These are phyloP conservation scores for Trichechus manatus DNA, from an alignment of 2,113 vertebrate species.

Conservation along the genomic window DNA sequence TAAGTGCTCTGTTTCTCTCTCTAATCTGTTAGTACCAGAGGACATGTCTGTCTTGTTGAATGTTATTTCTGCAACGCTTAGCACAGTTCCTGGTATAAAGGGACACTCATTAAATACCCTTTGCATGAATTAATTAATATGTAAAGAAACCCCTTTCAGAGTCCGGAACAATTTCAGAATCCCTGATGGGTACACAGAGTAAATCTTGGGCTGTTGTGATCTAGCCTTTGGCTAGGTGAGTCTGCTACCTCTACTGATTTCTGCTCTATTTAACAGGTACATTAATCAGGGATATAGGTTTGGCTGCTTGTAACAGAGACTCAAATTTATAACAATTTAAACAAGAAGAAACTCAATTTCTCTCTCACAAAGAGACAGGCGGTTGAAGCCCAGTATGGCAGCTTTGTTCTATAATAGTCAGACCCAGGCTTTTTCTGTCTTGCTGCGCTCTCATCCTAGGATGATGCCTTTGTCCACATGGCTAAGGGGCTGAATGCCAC, in stretches of 20 bases:
- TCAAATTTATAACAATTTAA: neutral
- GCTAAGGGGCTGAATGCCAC: neutral
- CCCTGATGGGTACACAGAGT: neutral
- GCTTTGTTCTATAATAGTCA: neutral
- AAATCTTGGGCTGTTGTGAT: neutral
- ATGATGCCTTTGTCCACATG: neutral
- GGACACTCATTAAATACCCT: neutral
- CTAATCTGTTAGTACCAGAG: neutral
- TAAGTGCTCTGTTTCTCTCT: neutral
- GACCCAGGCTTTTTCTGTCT: neutral
- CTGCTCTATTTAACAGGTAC: neutral
- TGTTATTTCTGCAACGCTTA: neutral
- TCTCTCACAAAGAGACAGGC: neutral
- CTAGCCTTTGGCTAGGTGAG: neutral
- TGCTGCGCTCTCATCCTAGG: no score
- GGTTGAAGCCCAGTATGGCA: neutral
- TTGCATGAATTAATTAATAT: neutral
- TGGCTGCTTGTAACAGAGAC: neutral
- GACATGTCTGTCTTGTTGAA: neutral
- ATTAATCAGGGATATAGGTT: neutral
- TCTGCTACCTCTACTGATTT: constrained; percentile 12
- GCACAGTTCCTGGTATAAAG: neutral
- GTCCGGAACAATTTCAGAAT: constrained; percentile 18
- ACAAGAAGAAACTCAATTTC: neutral
- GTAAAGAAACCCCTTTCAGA: neutral